Evolutionary conservation across 2,888 invertebrate genomes (phyloP), one percentile per base, ranked within the genome.

Genomic region (Ametastegia equiseti): DNA sequence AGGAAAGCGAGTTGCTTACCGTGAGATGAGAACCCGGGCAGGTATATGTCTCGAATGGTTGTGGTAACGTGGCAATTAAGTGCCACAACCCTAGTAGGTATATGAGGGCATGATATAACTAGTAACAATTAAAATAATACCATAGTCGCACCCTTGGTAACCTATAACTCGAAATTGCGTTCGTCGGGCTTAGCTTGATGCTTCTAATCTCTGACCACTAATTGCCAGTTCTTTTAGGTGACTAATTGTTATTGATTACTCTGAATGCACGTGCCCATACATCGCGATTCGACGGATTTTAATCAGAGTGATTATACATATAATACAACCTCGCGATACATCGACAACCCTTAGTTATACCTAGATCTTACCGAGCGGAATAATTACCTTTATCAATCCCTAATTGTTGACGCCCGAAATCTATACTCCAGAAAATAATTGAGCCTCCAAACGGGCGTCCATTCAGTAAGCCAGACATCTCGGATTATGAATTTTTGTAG

Each of bases 121-220:
- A 83, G 83, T 80, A 89, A 89, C 86, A 88, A 89, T 89, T 89
- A 89, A 89, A 88, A 88, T 89, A 89, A 89, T 88, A 83, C 87
- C 85, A 79, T 39, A 81, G 81, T 80, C 57, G 63, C 67, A 78
- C 81, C 54, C 82, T 82, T 54, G 80, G 84, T 82, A 85, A 87
- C 84, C 82, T 82, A 82, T 86, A 84, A 84, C 83, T 79, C 82
- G 83, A 80, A 82, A 81, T 83, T 81, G 82, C 81, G 85, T 84
- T 78, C 81, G 83, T 83, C 86, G 85, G 87, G 78, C 42, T 60
- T 89, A 88, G 84, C 82, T 83, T 85, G 85, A 85, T 87, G 82
- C 81, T 78, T 83, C 82, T 83, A 82, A 84, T 83, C 71, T 75
- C 82, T 67, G 69, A 36, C 65, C 78, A 65, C 80, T 60, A 69